These are phyloP conservation scores for Sebastes cheni DNA, from an alignment of 2,797 vertebrate species.

Conservation along the genomic window DNA sequence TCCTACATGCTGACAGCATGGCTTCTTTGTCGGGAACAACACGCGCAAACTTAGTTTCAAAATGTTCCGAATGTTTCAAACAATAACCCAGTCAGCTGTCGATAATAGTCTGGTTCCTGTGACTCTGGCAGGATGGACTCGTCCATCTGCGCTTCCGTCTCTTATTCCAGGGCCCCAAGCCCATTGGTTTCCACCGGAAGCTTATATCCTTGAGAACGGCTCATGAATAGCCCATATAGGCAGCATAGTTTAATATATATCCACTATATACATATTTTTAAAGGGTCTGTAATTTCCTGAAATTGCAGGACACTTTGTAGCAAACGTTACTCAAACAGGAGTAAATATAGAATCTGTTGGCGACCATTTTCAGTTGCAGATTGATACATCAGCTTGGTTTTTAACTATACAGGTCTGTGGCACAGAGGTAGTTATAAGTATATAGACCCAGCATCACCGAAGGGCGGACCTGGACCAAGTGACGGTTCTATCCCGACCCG, in stretches of 20 bases:
- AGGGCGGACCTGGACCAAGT: background rate
- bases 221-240: background rate
- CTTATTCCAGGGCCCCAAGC: background rate
- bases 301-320: background rate
- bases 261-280: background rate
- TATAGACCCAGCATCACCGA: background rate
- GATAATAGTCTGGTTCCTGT: conserved; percentile 1
- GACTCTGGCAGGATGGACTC: conserved; percentile 14
- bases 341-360: background rate
- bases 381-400: background rate
- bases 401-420: background rate
- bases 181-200: background rate
- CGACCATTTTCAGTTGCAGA: background rate
- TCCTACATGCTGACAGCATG: background rate
- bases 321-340: background rate
- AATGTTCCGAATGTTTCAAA: conserved; percentile 7
- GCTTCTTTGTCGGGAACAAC: background rate
- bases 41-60: background rate
- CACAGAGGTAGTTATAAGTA: background rate
- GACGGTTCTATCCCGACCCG: background rate
- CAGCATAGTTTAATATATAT: background rate
- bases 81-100: conserved; percentile 21
- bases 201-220: background rate
- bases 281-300: background rate
- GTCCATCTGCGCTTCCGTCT: conserved; percentile 18